Conservation (phyloP, 1,140 invertebrate genomes). For the Battus philenor region DNA sequence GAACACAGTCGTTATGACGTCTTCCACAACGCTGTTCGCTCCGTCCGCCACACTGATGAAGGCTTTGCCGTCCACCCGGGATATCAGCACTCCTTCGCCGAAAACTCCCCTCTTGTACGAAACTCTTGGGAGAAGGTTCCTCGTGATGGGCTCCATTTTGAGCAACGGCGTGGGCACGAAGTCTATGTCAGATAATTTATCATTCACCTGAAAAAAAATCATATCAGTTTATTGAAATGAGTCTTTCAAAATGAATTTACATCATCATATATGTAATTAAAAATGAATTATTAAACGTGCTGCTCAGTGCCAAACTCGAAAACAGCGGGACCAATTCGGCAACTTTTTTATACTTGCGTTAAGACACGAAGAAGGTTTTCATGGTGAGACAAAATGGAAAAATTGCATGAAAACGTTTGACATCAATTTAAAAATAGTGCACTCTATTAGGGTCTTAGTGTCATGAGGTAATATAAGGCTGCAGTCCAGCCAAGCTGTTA, state of each 20-base stretch:
- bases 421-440: no score
- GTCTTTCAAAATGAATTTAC: not conserved
- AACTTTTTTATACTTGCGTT: no score
- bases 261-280: constrained; percentile 9
- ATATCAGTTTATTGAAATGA: constrained; percentile 1
- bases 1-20: constrained; percentile 94
- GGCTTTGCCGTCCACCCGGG: constrained; percentile 85
- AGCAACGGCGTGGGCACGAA: constrained; percentile 89
- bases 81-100: constrained; percentile 92
- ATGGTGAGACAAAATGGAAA: no score
- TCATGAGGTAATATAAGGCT: no score
- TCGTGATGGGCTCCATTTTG: constrained; percentile 89
- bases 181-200: constrained; percentile 87
- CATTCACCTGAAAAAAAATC: constrained; percentile 78
- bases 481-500: no score
- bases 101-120: constrained; percentile 91
- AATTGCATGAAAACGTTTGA: no score
- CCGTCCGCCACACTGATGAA: constrained; percentile 91
- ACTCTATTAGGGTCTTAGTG: no score
- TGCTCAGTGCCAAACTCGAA: no score
- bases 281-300: no score
- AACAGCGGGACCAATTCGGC: no score
- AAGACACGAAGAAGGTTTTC: no score
- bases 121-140: constrained; percentile 85
- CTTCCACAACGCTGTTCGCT: constrained; percentile 90